Base-by-base conservation (phyloP, 1,140 invertebrate species). In the Temnothorax nylanderi region DNA sequence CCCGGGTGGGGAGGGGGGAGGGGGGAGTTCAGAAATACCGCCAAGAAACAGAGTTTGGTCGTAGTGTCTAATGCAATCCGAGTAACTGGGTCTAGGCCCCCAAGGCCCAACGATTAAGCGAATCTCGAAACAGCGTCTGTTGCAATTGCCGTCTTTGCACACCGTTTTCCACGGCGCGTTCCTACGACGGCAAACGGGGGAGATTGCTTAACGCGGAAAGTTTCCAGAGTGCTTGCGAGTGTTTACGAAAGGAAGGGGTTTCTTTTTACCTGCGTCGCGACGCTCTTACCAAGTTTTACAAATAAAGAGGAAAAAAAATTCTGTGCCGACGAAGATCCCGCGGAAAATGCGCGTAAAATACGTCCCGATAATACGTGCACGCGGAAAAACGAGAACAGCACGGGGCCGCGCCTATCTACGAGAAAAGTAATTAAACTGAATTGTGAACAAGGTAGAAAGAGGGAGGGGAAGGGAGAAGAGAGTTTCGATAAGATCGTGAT, bases 11-110 rank as follows among this genome's bases (percentile, higher is more conserved):
- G 49, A 18, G 49, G 49, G 16, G 16, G 49, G 3, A 3, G 16
- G 49, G 16, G 49, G 16, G 49, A 18, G 16, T n/a, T 49, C 58
- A 64, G 18, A 62, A 58, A 81, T 62, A 47, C 62, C 6, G 47
- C 44, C 74, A 74, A 75, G 80, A 58, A 84, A 64, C 56, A 75
- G 54, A 74, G 77, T 84, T 77, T 77, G 54, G 72, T 34, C 49
- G 82, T 76, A 74, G 78, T 80, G 58, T 84, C 82, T 86, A 89
- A 81, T 88, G 86, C 87, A 91, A 93, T 89, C 77, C 87, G 80
- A 92, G 90, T 87, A 94, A 93, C 89, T 93, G 92, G 93, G 93
- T 94, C 93, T 94, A 94, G 94, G 93, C 93, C 93, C 92, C 90
- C 92, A 93, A 93, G 92, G 92, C 91, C 92, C 93, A 80, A 77